Percentiles rank a stretch among this genome's conserved stretches.
These are phyloP conservation scores for Branchinecta lindahli DNA, from an alignment of 1,140 invertebrate genomes.

Conservation along the genomic window DNA sequence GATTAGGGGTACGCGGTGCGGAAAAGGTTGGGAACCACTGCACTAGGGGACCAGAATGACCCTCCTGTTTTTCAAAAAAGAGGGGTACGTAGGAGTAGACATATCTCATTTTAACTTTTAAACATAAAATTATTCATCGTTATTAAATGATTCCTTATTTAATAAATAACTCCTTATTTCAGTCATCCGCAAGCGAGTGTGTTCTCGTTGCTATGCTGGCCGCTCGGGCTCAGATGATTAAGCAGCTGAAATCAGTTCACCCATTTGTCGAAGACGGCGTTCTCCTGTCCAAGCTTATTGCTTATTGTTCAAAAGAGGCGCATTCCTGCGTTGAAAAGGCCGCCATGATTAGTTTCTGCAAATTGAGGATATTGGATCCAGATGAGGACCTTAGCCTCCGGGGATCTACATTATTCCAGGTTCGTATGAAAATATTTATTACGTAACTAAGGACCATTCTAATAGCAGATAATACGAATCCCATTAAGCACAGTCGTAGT, in stretches of 20 bases:
- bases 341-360: conserved; percentile 97
- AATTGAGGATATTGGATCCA: conserved; percentile 87
- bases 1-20: too few relatives aligned
- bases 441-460: neutral
- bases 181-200: conserved; percentile 96
- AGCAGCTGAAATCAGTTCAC: conserved; percentile 59
- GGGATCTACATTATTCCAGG: conserved; percentile 36
- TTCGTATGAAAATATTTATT: neutral
- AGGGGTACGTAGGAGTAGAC: too few relatives aligned
- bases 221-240: conserved; percentile 81
- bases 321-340: conserved; percentile 99
- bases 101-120: too few relatives aligned
- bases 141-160: too few relatives aligned
- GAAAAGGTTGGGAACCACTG: too few relatives aligned
- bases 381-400: conserved; percentile 73
- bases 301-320: conserved; percentile 79
- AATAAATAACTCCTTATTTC: neutral
- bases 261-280: conserved; percentile 86
- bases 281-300: conserved; percentile 87
- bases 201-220: conserved; percentile 88
- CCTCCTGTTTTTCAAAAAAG: too few relatives aligned
- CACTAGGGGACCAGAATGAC: too few relatives aligned
- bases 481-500: too few relatives aligned
- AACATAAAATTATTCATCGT: too few relatives aligned
- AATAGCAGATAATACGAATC: too few relatives aligned